Base-by-base conservation (phyloP, 2,797 vertebrate species). In the Phyllotis vaccarum region DNA sequence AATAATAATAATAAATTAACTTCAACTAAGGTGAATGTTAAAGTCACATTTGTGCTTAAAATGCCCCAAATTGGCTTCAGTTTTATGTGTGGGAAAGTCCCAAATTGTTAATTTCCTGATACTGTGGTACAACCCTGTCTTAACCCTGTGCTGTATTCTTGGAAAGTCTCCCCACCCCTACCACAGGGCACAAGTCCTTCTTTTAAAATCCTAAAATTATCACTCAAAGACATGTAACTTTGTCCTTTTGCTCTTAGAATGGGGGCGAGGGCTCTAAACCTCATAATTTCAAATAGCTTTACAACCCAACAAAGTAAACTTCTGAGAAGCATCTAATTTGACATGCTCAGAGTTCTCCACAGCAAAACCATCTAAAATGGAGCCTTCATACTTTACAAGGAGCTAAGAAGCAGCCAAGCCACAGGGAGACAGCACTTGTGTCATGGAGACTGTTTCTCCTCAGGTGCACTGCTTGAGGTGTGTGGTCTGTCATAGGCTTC, bases 1-100 rank as follows among this genome's bases (percentile, higher is more conserved):
- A 78, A 58, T 74, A 54, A 82, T 52, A 96, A n/a, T n/a, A 93
- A 95, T 93, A 96, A 92, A 60, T 94, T 86, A 78, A 94, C 94
- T 94, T 96, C 68, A 93, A 64, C 82, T 81, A 86, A 93, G 85
- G 58, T 74, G 86, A 68, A 91, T 43, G 83, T 90, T 80, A 95
- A 95, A 91, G 66, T 19, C 91, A 88, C 49, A 37, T 49, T 91
- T 87, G 14, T 91, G 90, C 64, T 90, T 68, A 85, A 60, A 92
- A 91, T 88, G 34, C 64, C 58, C 24, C 6, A 85, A 90, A 90
- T 31, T 82, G 91, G 79, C 75, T 86, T 87, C 24, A 60, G 13
- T 93, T 82, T 40, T 68, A 81, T 81, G 75, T 56, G 58, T 78
- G n/a, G 43, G 43, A 95, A 89, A 64, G 86, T 86, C 68, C 31